Conservation (phyloP, 2,113 vertebrate species). For the Pan troglodytes region NHGRI_mPanTro3-v2.1_pri NC_072416.2:51463501-51464000, state of each 20-base stretch:
- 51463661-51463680: not conserved
- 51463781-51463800: not conserved
- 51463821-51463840: not conserved
- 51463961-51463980: not conserved
- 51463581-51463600: not conserved
- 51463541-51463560: not conserved
- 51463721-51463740: not conserved
- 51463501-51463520: not conserved
- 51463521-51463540: not conserved
- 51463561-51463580: not conserved
- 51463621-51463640: not conserved
- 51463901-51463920: not conserved
- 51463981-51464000: not conserved
- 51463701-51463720: not conserved
- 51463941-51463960: not conserved
- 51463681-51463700: not conserved
- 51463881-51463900: not conserved
- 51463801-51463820: not conserved
- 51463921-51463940: not conserved
- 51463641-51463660: not conserved
- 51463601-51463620: not conserved
- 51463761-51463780: not conserved
- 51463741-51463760: not conserved
- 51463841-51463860: not conserved
- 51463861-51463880: not conserved